A percentile compares a stretch with the other conserved stretches of the same genome.
phyloP scores from a whole-genome alignment of 2,113 vertebrate species.

The Apteryx owenii region DNA sequence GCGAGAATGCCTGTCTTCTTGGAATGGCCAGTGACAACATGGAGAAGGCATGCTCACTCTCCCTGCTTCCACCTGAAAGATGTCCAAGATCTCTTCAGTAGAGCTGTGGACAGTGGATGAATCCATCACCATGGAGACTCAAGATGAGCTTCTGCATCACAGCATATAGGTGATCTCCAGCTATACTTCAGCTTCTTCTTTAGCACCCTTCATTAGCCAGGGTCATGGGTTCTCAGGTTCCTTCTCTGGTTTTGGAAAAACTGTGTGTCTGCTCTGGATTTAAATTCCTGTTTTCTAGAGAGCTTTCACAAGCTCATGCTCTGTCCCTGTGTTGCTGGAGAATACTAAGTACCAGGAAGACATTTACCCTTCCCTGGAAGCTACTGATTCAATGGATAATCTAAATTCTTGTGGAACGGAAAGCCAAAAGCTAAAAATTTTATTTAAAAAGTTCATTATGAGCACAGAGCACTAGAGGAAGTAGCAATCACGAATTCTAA shows the following conservation, averaged over 20 bases:
- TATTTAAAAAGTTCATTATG: background rate
- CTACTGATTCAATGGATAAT: background rate
- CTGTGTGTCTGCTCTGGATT: background rate
- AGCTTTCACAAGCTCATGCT: background rate
- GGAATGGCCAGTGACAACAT: background rate
- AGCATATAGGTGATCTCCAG: background rate
- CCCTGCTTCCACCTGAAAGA: background rate
- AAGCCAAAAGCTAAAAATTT: background rate
- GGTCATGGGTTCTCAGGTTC: background rate
- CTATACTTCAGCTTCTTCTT: background rate
- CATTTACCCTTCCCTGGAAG: background rate
- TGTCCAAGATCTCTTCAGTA: background rate
- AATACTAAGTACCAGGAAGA: background rate
- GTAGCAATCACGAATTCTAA: background rate
- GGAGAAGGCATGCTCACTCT: background rate
- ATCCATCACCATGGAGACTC: background rate
- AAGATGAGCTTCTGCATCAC: background rate
- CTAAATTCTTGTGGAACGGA: background rate
- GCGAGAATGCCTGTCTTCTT: background rate
- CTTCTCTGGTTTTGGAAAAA: background rate
- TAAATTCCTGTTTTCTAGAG: background rate
- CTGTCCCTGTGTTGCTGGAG: background rate
- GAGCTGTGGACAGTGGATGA: background rate
- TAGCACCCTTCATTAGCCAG: background rate
- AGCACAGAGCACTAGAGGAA: conserved; percentile 22